phyloP scores from a whole-genome alignment of 2,113 vertebrate species.

The Stigmatopora nigra region DNA sequence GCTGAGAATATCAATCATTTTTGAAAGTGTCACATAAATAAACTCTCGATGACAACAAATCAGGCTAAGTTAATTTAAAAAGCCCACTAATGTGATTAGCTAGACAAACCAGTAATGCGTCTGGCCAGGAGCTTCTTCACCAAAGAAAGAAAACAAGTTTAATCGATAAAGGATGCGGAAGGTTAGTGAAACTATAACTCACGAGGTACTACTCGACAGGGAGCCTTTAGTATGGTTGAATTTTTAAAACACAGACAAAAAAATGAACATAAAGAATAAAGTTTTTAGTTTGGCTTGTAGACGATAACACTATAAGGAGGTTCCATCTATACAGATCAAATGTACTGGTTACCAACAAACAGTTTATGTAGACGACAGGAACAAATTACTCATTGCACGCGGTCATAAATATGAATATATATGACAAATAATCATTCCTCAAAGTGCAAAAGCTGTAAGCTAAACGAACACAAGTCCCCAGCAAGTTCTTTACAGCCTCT shows the following conservation, averaged over 20 bases:
- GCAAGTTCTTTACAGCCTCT: constrained; percentile 33
- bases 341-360: neutral
- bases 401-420: neutral
- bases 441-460: constrained; percentile 4
- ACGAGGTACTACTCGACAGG: no score
- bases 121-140: neutral
- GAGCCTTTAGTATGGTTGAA: neutral
- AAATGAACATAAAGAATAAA: neutral
- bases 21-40: constrained; percentile 16
- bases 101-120: neutral
- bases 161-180: neutral
- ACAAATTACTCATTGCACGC: neutral
- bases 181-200: neutral
- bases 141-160: neutral
- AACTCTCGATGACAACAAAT: constrained; percentile 26
- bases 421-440: neutral
- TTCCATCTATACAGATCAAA: neutral
- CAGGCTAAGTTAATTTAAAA: constrained; percentile 25
- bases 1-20: constrained; percentile 26
- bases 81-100: constrained; percentile 3
- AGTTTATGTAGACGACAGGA: neutral
- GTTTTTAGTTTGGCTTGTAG: neutral
- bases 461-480: constrained; percentile 27
- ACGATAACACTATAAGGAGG: neutral
- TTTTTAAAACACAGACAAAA: neutral